Base-by-base conservation (phyloP, 2,888 invertebrate genomes). In the Thysanoteuthis rhombus region DNA sequence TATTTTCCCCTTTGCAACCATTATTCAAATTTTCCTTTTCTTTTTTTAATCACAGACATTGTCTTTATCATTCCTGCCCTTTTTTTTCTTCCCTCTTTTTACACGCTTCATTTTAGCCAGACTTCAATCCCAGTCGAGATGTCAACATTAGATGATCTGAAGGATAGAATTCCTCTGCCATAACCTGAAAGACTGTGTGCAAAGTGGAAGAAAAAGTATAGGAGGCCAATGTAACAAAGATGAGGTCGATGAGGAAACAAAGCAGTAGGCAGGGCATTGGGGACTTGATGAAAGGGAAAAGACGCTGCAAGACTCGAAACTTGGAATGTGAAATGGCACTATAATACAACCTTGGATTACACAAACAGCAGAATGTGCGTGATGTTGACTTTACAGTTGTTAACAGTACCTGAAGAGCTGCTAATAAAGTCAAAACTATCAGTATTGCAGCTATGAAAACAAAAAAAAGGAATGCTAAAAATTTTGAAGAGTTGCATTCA, bases 101-200 rank as follows among this genome's bases (percentile, higher is more conserved):
- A 6, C 32, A 0, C 8, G 0, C 10, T 32, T 58, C 32, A 75
- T 75, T 10, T 75, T 75, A 75, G 19, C 16, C 1, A 36, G 75
- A 75, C 16, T 75, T n/a, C 2, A 75, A n/a, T 75, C 36, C n/a
- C 16, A 75, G 75, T 89, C 93, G 93, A 40, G 95, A 95, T 42
- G 94, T 94, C 28, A 96, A 93, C 95, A 96, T 95, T 36, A 96
- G 93, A 95, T 96, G 96, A 94, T 96, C 96, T 12, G 96, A 96
- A 6, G 96, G 96, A 94, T 95, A 96, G 90, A 95, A 94, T 93
- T 96, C 96, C 94, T 96, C 96, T 92, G 95, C 95, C 94, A 96
- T 94, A 38, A 96, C 94, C 58, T 93, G 93, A 94, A 95, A 95
- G 36, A 96, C 94, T 45, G 95, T 94, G 45, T 95, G 93, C 38